Evolutionary conservation across 2,888 invertebrate genomes (phyloP).

Genomic region (Conistra vaccinii): DNA sequence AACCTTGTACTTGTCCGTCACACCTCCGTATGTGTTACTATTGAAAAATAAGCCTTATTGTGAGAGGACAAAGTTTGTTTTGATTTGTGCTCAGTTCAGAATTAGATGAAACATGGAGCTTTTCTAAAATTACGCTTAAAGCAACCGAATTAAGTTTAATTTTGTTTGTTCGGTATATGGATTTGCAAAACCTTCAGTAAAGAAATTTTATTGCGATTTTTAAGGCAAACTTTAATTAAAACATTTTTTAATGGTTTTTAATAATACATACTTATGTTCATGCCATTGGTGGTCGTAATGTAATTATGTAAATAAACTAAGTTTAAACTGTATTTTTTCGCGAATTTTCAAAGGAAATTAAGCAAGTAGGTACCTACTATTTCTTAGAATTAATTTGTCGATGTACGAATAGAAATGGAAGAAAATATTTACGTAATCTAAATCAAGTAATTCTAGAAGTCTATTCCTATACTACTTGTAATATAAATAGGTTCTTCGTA

Average conservation of each 20-base stretch:
- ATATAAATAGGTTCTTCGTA: neutral
- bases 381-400: neutral
- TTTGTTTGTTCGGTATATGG: neutral
- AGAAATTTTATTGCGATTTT: conserved; percentile 38
- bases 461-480: neutral
- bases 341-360: neutral
- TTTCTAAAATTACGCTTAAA: neutral
- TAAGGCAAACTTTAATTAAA: conserved; percentile 35
- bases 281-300: conserved; percentile 15
- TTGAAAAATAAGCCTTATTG: conserved; percentile 27
- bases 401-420: neutral
- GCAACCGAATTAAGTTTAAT: neutral
- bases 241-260: conserved; percentile 32
- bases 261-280: conserved; percentile 25
- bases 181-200: conserved; percentile 29
- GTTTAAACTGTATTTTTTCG: neutral
- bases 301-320: conserved; percentile 9
- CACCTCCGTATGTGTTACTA: conserved; percentile 48
- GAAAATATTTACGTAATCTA: neutral
- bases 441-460: neutral
- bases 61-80: neutral
- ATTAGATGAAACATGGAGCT: neutral
- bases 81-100: neutral
- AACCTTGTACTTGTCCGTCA: conserved; percentile 68
- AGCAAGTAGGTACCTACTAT: neutral